Evolutionary conservation across 2,113 vertebrate genomes (phyloP).

Genomic region (Scalopus aquaticus): DNA sequence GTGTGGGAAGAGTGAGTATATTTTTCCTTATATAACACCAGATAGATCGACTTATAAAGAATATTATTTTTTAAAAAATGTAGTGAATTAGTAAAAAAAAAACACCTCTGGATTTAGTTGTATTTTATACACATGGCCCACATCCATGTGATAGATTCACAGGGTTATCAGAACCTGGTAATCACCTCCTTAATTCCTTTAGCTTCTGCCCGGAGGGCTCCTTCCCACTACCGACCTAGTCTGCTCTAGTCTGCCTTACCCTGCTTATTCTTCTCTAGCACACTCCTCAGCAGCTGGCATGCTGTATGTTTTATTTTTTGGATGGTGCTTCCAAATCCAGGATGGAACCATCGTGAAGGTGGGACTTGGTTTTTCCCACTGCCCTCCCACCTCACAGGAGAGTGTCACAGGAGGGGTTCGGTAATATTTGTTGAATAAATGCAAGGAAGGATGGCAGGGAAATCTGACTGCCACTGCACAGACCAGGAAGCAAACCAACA

Average conservation of each 20-base stretch:
- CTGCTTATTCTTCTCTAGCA: background rate
- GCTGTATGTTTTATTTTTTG: background rate
- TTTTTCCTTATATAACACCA: background rate
- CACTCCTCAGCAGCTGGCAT: background rate
- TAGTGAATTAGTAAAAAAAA: background rate
- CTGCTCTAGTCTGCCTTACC: background rate
- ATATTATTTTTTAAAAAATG: slow-evolving; percentile 11
- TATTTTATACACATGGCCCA: background rate
- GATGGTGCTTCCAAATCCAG: background rate
- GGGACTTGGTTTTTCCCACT: background rate
- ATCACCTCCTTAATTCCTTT: background rate
- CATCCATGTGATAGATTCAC: background rate
- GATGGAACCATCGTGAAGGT: background rate
- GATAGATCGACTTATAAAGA: background rate
- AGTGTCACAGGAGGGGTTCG: background rate
- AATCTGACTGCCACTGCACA: background rate
- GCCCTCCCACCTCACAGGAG: background rate
- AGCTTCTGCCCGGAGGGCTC: background rate
- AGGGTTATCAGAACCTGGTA: background rate
- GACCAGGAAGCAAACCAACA: background rate
- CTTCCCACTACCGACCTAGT: background rate
- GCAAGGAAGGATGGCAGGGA: background rate
- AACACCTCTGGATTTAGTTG: background rate
- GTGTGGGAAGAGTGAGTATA: background rate
- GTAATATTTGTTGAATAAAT: background rate